Base-by-base conservation (phyloP, 2,888 invertebrate genomes). In the Agonopterix subpropinquella region DNA sequence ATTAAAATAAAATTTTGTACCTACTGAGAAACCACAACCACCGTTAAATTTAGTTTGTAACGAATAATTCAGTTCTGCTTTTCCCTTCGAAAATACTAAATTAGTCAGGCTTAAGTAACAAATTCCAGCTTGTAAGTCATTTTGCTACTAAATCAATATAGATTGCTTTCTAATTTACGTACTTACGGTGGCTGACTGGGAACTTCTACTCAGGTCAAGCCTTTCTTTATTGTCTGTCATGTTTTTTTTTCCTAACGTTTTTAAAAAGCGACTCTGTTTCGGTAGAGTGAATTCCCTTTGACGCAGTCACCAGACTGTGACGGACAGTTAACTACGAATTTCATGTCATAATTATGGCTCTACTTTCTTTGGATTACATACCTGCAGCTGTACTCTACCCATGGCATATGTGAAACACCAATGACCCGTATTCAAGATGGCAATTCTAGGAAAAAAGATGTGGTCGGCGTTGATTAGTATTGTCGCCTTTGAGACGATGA, bases 211-310 rank as follows among this genome's bases (percentile, higher is more conserved):
- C n/a, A 39, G 10, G 39, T 39, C 10, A 39, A n/a, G 11, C 11
- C n/a, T 39, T n/a, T 39, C 10, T 39, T 11, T 39, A 39, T 39
- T 39, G 39, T 4, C 39, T 4, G n/a, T 39, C 10, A n/a, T n/a
- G 10, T n/a, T 39, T n/a, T n/a, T n/a, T n/a, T 11, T 28, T 28
- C 28, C 28, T 28, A 28, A 28, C 28, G 28, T 28, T 39, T 9
- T 10, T 39, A 39, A 39, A n/a, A 39, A 39, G 9, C 39, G 39
- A 39, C 10, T n/a, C 39, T 9, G 47, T 36, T 43, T 10, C 36
- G 69, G 65, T 65, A 56, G 59, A 67, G 53, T 59, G 66, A 61
- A 57, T 70, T 70, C 64, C 65, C 70, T 77, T 73, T 67, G 65
- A 62, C 56, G 61, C 48, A 55, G 55, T 54, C 62, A 61, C 53